phyloP scores from a whole-genome alignment of 1,140 invertebrate species.

The Olivierus martensii region DNA sequence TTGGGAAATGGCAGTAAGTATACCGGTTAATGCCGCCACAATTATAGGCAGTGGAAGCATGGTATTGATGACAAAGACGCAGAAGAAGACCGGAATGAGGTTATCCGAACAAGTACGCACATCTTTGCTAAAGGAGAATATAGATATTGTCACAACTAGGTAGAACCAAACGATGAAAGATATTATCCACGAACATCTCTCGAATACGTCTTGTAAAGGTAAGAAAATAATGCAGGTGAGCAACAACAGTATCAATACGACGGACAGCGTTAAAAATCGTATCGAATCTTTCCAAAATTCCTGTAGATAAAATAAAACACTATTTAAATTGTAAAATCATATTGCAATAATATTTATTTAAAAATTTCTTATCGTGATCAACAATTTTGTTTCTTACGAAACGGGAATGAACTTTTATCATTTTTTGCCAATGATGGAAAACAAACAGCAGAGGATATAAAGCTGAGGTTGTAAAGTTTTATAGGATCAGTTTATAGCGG shows the following conservation, averaged over 20 bases:
- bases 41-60: constrained; percentile 24
- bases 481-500: too few species aligned
- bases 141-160: constrained; percentile 13
- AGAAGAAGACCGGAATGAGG: constrained; percentile 23
- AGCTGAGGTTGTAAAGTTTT: too few species aligned
- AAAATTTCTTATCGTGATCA: background rate
- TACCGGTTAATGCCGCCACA: constrained; percentile 21
- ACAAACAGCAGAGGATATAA: too few species aligned
- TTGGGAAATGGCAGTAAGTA: constrained; percentile 21
- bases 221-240: constrained; percentile 17
- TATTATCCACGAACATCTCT: constrained; percentile 15
- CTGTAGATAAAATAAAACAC: background rate
- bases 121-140: constrained; percentile 16
- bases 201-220: constrained; percentile 18
- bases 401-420: background rate
- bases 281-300: constrained; percentile 11
- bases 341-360: background rate
- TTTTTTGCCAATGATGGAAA: background rate
- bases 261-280: constrained; percentile 18
- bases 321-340: background rate
- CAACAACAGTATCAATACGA: constrained; percentile 17
- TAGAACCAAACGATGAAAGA: constrained; percentile 21
- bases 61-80: constrained; percentile 26
- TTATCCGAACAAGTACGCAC: constrained; percentile 20
- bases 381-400: background rate